Base-by-base conservation (phyloP, 37 sponge, comb jelly and placozoan genomes). In the Bolinopsis microptera region DNA sequence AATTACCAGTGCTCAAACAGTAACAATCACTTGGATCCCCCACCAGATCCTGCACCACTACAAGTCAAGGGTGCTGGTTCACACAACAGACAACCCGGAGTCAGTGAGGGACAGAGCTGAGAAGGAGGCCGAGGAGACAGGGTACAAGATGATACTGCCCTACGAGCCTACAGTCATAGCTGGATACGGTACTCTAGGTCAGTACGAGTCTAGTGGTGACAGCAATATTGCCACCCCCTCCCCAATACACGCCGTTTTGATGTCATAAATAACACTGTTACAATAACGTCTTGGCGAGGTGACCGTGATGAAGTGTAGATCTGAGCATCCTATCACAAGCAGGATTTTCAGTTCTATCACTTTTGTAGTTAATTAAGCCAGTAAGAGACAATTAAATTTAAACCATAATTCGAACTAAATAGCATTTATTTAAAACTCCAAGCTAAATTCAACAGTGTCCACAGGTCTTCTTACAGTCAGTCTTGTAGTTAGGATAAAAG, bases 41-140 rank as follows among this genome's bases (percentile, higher is more conserved):
- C 61, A 48, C 61, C 75, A 72, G 75, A 72, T 72, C 31, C 75
- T 72, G 5, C 75, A 72, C 31, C 75, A 72, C 75, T 72, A 72
- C 75, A 72, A 72, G 31, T 72, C 75, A 8, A 8, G 75, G 3
- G 75, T 72, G 75, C 3, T 72, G 75, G 75, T 72, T 28, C 75
- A 72, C 75, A 72, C 75, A 30, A 28, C 3, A 8, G 31, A 72
- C 75, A 5, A 28, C 18, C n/a, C 13, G 26, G 75, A 72, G 75
- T 30, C 31, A 3, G 75, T 72, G 31, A 5, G 75, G 75, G 75
- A 72, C 22, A 5, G 31, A n/a, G 75, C 75, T 5, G 75, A 72
- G 3, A 28, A 72, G 27, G 75, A 72, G 75, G 75, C 75, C 5
- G 75, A 5, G 26, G 75, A 72, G 3, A 30, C 75, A 3, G 75